Conservation (phyloP, 2,888 invertebrate species). For the Lepas anatifera region DNA sequence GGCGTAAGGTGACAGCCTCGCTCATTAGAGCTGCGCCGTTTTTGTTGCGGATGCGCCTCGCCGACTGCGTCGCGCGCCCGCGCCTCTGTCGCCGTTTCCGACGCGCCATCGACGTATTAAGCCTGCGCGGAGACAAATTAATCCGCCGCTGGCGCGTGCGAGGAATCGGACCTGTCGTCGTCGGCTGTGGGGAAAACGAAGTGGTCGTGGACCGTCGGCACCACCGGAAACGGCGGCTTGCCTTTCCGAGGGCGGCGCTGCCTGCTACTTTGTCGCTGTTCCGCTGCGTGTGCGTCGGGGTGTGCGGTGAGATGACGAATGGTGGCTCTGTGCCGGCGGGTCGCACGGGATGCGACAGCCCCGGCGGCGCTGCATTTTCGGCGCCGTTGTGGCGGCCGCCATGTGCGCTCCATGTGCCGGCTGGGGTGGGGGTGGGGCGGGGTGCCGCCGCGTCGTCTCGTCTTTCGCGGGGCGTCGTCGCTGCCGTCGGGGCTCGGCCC, state of each 20-base stretch:
- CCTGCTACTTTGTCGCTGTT: too few relatives aligned
- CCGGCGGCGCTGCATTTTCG: too few relatives aligned
- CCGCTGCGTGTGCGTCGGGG: too few relatives aligned
- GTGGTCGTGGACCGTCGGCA: neutral
- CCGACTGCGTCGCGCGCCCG: too few relatives aligned
- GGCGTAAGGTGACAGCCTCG: neutral
- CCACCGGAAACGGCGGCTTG: too few relatives aligned
- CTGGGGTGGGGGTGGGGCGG: neutral
- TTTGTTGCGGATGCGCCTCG: neutral
- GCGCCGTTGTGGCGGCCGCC: neutral
- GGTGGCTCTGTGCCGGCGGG: neutral
- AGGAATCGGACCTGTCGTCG: neutral
- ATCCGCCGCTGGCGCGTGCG: neutral
- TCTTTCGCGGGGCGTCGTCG: neutral
- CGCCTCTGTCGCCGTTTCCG: neutral
- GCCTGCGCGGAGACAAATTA: neutral
- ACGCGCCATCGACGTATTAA: neutral
- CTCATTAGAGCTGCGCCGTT: constrained; percentile 5
- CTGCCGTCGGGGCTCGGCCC: too few relatives aligned
- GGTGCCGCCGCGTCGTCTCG: too few relatives aligned
- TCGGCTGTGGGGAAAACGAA: neutral
- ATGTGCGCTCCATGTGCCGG: neutral
- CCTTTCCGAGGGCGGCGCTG: too few relatives aligned
- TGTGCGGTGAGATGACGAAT: constrained; percentile 4
- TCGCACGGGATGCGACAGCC: too few relatives aligned